Evolutionary conservation across 2,888 invertebrate species (phyloP), one percentile per base, ranked within the genome.

Genomic region (Salpingus planirostris): DNA sequence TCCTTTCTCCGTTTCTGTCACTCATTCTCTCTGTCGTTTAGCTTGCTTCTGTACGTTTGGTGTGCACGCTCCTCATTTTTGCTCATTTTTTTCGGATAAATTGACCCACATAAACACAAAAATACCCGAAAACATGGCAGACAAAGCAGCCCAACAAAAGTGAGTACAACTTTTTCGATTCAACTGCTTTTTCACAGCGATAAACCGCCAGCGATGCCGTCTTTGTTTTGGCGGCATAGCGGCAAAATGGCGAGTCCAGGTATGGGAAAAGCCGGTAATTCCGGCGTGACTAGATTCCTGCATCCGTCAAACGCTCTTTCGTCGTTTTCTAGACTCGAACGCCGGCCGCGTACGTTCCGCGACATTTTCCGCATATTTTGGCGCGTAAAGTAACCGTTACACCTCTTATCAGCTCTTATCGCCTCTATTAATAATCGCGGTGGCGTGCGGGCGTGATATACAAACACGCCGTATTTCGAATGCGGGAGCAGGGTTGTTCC

Each of bases 131-230:
- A 62, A 72, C 67, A 79, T 79, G 79, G 77, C 78, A 66, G 78
- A 78, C 66, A 65, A 64, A 42, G 64, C 55, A 43, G 68, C 72
- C 44, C 74, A 76, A 60, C 72, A 71, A 61, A 75, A 74, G 79
- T 78, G 71, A 78, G 78, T 77, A 57, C 31, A 36, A 10, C 29
- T 48, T 41, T 27, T 18, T 30, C 31, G 34, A 28, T 22, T 13
- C 27, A 24, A 27, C 18, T 18, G 6, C 6, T 8, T 18, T 18
- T 8, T 8, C 6, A 18, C 33, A 31, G 28, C 26, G 28, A 38
- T 29, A 38, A 36, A 13, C 15, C 38, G 41, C 7, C n/a, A n/a
- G n/a, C n/a, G n/a, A n/a, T n/a, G n/a, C n/a, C n/a, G n/a, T 24
- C 49, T 52, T 54, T 55, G 54, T 62, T 62, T 33, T 62, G 59